These are phyloP conservation scores for Leptodirus hochenwartii DNA, from an alignment of 2,888 invertebrate species.

Conservation along the genomic window DNA sequence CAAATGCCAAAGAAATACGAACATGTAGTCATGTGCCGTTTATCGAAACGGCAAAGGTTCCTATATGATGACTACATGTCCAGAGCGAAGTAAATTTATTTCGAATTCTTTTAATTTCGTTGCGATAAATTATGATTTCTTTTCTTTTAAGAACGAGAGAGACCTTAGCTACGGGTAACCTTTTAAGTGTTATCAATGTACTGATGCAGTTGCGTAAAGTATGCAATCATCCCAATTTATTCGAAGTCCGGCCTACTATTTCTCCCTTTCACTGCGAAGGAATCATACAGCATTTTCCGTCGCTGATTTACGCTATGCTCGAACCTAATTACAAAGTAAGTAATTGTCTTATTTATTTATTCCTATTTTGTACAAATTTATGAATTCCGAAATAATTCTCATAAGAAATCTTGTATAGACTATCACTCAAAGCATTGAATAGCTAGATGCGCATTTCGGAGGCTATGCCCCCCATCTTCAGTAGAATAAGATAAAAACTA, in stretches of 20 bases:
- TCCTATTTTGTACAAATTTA: no score
- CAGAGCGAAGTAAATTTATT: slow-evolving; percentile 58
- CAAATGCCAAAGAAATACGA: slow-evolving; percentile 96
- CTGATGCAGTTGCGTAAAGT: slow-evolving; percentile 95
- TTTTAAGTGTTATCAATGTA: slow-evolving; percentile 89
- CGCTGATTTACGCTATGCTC: slow-evolving; percentile 47
- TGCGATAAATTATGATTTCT: slow-evolving; percentile 7
- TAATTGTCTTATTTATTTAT: no score
- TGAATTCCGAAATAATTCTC: no score
- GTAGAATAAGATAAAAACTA: no score
- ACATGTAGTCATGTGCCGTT: slow-evolving; percentile 80
- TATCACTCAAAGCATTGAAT: no score
- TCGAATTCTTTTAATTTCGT: slow-evolving; percentile 10
- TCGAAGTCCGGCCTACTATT: slow-evolving; percentile 87
- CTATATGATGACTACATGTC: slow-evolving; percentile 99
- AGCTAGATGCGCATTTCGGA: no score
- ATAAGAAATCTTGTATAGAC: no score
- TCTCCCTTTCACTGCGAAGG: slow-evolving; percentile 85
- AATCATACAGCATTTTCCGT: slow-evolving; percentile 50
- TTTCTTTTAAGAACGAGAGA: slow-evolving; percentile 62
- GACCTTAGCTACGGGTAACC: slow-evolving; percentile 81
- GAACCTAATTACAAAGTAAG: slow-evolving; percentile 59
- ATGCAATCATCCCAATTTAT: slow-evolving; percentile 95
- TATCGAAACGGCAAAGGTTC: slow-evolving; percentile 90
- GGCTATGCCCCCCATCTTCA: no score